Base-by-base conservation (phyloP, 2,113 vertebrate species). In the Ivindomyrus marchei region DNA sequence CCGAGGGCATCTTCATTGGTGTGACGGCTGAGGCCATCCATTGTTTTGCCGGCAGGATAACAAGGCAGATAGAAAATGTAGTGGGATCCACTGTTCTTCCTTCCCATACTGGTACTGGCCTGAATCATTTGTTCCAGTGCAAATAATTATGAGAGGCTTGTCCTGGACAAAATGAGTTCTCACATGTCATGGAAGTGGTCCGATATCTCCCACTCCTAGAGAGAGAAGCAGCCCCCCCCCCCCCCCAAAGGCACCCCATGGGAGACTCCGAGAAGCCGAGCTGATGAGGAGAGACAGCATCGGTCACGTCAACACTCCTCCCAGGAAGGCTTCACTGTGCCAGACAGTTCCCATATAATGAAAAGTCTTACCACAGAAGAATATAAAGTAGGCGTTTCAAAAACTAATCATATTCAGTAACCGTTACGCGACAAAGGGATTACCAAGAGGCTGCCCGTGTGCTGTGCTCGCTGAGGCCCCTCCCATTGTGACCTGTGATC, bases 171-270 rank as follows among this genome's bases (percentile, higher is more conserved):
- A 45, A 88, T 45, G 31, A 62, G 39, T 52, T 66, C 89, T 90
- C 70, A 88, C 84, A 91, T 36, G 85, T 52, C 92, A 91, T 89
- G 89, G 84, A 56, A 88, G 89, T 62, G 89, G 83, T 31, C 77
- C 36, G 89, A n/a, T 21, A 46, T 45, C 47, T 88, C 56, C 62
- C 13, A 49, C 90, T 70, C 39, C 31, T 91, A n/a, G 88, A 90
- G 90, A 90, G 47, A 85, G 31, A 66, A 47, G 45, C 0, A 53
- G 1, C 88, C 31, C 92, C 31, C 31, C 31, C 31, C 1, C 92
- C 87, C 66, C 50, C 49, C 50, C 39, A 17, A 42, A 89, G 53
- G 53, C 56, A 77, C 58, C 85, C 27, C 47, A 53, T n/a, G n/a
- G n/a, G 50, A 85, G 84, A 85, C 84, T 45, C 50, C 3, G 13